Conservation (phyloP, 2,888 invertebrate species). For the Eupithecia tripunctaria region DNA sequence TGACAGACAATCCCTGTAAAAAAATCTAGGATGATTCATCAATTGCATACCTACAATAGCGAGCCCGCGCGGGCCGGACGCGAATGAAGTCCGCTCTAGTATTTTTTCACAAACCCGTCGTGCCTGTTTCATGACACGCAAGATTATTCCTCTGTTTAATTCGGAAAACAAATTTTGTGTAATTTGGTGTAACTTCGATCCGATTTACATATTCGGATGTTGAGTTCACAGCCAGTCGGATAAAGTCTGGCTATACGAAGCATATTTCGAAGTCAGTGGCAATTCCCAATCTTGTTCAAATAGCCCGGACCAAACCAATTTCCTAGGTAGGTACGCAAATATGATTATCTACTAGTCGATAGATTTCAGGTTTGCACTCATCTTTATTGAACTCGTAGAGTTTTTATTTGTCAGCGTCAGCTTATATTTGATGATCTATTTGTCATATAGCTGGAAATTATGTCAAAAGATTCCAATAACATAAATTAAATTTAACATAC, state of each 20-base stretch:
- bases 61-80: not conserved
- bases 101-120: not conserved
- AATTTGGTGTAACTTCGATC: not conserved
- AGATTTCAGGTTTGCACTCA: not conserved
- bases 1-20: not conserved
- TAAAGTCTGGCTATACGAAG: constrained; percentile 4
- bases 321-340: constrained; percentile 8
- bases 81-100: not conserved
- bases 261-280: not conserved
- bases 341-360: constrained; percentile 7
- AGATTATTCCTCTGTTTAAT: not conserved
- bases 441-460: no score
- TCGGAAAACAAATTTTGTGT: not conserved
- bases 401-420: not conserved
- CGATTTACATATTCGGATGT: constrained; percentile 2
- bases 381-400: not conserved
- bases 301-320: constrained; percentile 12
- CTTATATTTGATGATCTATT: no score
- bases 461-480: no score
- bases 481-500: no score
- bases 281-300: constrained; percentile 20
- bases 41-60: not conserved
- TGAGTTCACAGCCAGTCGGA: constrained; percentile 7
- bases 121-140: not conserved
- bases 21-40: not conserved